Evolutionary conservation across 2,113 vertebrate genomes (phyloP), one percentile per base, ranked within the genome.

Genomic region (Eulemur rufifrons): DNA sequence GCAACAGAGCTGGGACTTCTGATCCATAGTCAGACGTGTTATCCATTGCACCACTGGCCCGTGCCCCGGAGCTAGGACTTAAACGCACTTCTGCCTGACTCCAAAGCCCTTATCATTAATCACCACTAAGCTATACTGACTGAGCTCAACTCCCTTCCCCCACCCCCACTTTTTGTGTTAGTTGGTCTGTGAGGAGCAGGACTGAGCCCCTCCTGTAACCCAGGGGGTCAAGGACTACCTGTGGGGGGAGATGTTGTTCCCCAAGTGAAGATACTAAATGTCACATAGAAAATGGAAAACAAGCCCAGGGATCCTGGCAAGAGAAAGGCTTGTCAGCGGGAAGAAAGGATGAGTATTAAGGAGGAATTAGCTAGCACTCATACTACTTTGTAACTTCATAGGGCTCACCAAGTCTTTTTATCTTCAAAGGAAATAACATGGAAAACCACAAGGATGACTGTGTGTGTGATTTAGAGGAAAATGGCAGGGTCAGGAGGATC

Each of bases 371-470:
- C 54, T 29, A 45, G 47, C 10, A 21, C 39, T 82, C 81, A 63
- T 39, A 82, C 77, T 74, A 12, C 32, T 94, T 77, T 78, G 66
- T 73, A 86, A 59, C 56, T 89, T 84, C 34, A 37, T 27, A 66
- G 52, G 64, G 21, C 25, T 89, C 80, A 69, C 80, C 52, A n/a
- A 25, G n/a, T 91, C 63, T 37, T 96, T 91, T 93, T 74, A 80
- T 89, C 39, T 86, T 89, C 54, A n/a, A 76, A 63, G 32, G 21
- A 86, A 96, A 69, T 69, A 93, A 68, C 61, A 47, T 13, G 86
- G 86, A 76, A 91, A 91, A 50, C 71, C 81, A 89, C 89, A 91
- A 34, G 45, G n/a, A 52, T 84, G 52, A 88, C 74, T 85, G 42
- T 47, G 4, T 74, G 39, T 80, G 56, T 82, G 95, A 83, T 68